These are phyloP conservation scores for Trematocara macrostoma DNA, from an alignment of 2,113 vertebrate species.

Conservation along the genomic window DNA sequence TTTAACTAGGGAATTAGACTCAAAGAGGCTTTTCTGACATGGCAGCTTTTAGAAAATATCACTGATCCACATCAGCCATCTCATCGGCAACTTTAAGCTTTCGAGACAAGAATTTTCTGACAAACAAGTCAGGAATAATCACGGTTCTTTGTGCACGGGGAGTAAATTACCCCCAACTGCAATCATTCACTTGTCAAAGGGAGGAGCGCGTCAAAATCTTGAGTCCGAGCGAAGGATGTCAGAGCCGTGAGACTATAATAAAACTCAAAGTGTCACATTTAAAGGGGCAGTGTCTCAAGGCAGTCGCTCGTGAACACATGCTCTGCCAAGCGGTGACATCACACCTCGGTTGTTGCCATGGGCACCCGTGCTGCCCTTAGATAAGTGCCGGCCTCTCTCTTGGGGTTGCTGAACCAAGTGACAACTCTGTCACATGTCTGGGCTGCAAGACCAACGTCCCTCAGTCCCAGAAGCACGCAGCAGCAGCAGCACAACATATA, in stretches of 20 bases:
- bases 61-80: conserved; percentile 52
- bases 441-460: conserved; percentile 5
- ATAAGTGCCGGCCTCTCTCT: conserved; percentile 53
- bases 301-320: conserved; percentile 57
- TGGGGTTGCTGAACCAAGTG: conserved; percentile 38
- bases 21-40: conserved; percentile 60
- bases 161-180: conserved; percentile 21
- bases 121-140: conserved; percentile 39
- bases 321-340: conserved; percentile 59
- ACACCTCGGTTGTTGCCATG: conserved; percentile 62
- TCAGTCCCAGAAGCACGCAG: not conserved
- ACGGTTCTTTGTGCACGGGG: not conserved
- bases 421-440: conserved; percentile 56
- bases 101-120: conserved; percentile 6
- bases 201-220: not conserved
- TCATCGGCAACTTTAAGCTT: conserved; percentile 27
- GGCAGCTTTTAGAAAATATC: conserved; percentile 31
- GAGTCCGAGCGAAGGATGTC: conserved; percentile 4
- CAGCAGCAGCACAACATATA: not conserved
- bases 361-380: conserved; percentile 58
- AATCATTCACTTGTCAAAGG: conserved; percentile 33
- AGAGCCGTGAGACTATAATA: not conserved
- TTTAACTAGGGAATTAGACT: conserved; percentile 60
- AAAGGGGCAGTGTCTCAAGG: conserved; percentile 38
- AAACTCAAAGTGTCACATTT: conserved; percentile 37